Conservation (phyloP, 2,888 invertebrate species). For the Drosophila kambysellisi region DNA sequence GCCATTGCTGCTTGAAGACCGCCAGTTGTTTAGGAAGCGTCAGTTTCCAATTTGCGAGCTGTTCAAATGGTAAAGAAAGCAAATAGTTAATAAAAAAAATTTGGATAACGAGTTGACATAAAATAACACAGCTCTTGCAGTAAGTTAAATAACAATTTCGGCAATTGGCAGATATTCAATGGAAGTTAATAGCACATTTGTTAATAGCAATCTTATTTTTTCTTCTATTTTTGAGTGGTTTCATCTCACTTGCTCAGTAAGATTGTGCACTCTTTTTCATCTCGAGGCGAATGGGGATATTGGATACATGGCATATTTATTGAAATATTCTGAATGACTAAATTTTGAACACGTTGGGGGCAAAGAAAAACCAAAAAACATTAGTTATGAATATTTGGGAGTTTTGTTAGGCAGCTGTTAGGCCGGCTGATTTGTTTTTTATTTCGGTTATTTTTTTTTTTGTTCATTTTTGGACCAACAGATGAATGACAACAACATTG, state of each 20-base stretch:
- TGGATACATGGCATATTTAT: neutral
- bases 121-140: constrained; percentile 19
- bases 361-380: neutral
- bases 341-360: constrained; percentile 1
- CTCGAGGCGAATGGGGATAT: neutral
- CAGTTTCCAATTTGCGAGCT: constrained; percentile 46
- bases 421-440: constrained; percentile 13
- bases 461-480: neutral
- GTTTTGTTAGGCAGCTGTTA: neutral
- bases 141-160: constrained; percentile 13
- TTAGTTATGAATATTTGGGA: constrained; percentile 3
- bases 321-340: neutral
- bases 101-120: neutral
- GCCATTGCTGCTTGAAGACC: constrained; percentile 31
- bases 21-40: constrained; percentile 44
- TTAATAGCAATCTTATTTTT: neutral
- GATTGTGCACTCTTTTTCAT: neutral
- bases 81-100: neutral
- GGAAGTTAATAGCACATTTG: neutral
- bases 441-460: neutral
- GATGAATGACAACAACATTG: constrained; percentile 11
- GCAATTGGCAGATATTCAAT: neutral
- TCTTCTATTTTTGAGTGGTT: neutral
- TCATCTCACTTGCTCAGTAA: neutral
- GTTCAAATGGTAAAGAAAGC: neutral